Evolutionary conservation across 2,888 invertebrate species (phyloP), one percentile per base, ranked within the genome.

Genomic region (Chironomus tentans): DNA sequence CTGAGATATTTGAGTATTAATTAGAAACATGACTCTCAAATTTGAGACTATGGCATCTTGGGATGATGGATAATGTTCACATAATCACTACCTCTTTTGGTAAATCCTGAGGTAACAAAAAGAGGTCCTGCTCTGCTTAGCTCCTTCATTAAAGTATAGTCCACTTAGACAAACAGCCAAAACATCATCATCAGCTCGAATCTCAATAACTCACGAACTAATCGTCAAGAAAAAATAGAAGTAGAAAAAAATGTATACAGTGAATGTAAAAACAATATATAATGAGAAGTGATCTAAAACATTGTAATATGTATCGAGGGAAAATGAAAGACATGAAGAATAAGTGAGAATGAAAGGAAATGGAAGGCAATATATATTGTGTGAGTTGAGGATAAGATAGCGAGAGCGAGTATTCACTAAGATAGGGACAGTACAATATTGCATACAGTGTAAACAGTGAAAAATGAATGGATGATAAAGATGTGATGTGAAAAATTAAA

Each of bases 231-330:
- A 38, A 38, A 38, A 38, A 15, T 50, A 50, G n/a, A 50, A 5
- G n/a, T 50, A 50, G 2, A 50, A 4, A 28, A 28, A 28, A 28
- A 6, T 28, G 5, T 38, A 10, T 38, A 18, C 18, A 56, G n/a
- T 18, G 56, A 56, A 15, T 56, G 15, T 10, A 18, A 18, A 56
- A 18, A 56, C 56, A 56, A 50, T 61, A 50, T 62, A 62, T 72
- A 72, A 72, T 62, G 72, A 72, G 72, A 72, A 72, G 72, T 72
- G 72, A 72, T 72, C 72, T 72, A 38, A 72, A 71, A 50, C 50
- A 28, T 56, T 48, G 72, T 72, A 72, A 72, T 72, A 62, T 72
- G 72, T 72, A 72, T 72, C 72, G 72, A 61, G 71, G 47, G 46
- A 22, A 65, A 13, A 24, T 24, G 21, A 22, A 24, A 62, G 12